phyloP scores from a whole-genome alignment of 1,140 invertebrate species.

The Drosophila truncata region DNA sequence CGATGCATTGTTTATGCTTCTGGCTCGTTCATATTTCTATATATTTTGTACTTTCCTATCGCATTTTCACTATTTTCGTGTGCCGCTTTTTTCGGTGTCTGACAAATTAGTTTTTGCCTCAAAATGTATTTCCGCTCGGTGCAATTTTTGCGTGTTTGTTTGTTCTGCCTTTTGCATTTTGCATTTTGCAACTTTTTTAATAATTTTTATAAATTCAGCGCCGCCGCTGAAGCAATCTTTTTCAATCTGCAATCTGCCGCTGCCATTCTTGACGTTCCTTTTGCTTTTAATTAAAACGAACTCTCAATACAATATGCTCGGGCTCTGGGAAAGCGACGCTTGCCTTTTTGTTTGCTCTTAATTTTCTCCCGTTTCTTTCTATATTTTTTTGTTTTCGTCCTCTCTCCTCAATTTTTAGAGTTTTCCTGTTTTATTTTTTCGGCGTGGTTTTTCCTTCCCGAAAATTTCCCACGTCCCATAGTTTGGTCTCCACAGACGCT shows the following conservation, averaged over 20 bases:
- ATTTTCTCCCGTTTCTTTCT: conserved; percentile 53
- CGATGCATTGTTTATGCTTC: conserved; percentile 60
- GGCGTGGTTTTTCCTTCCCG: conserved; percentile 61
- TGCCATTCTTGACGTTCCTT: conserved; percentile 56
- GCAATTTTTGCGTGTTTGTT: conserved; percentile 73
- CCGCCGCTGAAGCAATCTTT: conserved; percentile 49
- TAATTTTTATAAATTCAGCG: conserved; percentile 74
- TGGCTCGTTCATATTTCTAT: conserved; percentile 44
- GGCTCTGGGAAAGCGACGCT: conserved; percentile 49
- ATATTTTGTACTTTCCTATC: conserved; percentile 4
- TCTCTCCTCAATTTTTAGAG: conserved; percentile 6
- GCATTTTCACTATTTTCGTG: neutral
- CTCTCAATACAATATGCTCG: conserved; percentile 80
- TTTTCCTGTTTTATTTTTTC: conserved; percentile 48
- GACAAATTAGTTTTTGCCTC: conserved; percentile 37
- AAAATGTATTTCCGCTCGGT: conserved; percentile 42
- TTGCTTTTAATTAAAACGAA: conserved; percentile 81
- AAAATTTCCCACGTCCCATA: conserved; percentile 75
- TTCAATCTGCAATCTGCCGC: conserved; percentile 49
- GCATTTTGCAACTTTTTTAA: conserved; percentile 73
- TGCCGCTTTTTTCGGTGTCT: conserved; percentile 25
- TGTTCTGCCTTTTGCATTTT: conserved; percentile 60
- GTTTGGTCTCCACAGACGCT: conserved; percentile 57
- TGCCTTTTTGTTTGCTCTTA: conserved; percentile 76
- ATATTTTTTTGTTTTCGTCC: conserved; percentile 21